Evolutionary conservation across 2,888 invertebrate genomes (phyloP).

Genomic region (Hypomecis punctinalis): DNA sequence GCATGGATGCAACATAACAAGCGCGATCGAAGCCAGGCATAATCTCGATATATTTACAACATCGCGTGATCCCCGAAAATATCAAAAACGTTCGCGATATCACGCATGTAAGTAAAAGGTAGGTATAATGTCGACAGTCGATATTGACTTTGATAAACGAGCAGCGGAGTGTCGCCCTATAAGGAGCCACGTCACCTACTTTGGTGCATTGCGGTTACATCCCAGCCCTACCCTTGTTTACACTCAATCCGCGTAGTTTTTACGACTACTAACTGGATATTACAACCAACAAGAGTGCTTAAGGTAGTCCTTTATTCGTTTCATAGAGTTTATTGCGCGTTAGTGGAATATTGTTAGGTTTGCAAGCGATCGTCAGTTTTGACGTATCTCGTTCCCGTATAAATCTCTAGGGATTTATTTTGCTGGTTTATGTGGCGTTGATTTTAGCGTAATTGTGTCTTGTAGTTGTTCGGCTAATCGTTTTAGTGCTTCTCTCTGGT

Average conservation of each 20-base stretch:
- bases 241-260: conserved; percentile 76
- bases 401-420: conserved; percentile 26
- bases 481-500: conserved; percentile 14
- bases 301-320: conserved; percentile 72
- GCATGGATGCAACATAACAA: conserved; percentile 42
- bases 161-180: conserved; percentile 76
- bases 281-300: conserved; percentile 68
- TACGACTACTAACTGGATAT: conserved; percentile 77
- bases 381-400: conserved; percentile 33
- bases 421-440: conserved; percentile 26
- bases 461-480: conserved; percentile 27
- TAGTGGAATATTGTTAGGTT: conserved; percentile 60
- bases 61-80: conserved; percentile 43
- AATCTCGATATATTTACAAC: conserved; percentile 43
- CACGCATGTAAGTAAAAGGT: conserved; percentile 68
- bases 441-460: conserved; percentile 31
- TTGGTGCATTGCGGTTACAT: conserved; percentile 82
- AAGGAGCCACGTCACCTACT: conserved; percentile 80
- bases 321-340: conserved; percentile 72
- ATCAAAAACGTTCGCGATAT: conserved; percentile 46
- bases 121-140: conserved; percentile 75
- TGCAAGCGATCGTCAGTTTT: conserved; percentile 52
- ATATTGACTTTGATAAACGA: conserved; percentile 85
- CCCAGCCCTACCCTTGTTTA: conserved; percentile 74
- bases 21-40: conserved; percentile 37